Conservation (phyloP, 2,797 vertebrate genomes). For the Bradypus variegatus region DNA sequence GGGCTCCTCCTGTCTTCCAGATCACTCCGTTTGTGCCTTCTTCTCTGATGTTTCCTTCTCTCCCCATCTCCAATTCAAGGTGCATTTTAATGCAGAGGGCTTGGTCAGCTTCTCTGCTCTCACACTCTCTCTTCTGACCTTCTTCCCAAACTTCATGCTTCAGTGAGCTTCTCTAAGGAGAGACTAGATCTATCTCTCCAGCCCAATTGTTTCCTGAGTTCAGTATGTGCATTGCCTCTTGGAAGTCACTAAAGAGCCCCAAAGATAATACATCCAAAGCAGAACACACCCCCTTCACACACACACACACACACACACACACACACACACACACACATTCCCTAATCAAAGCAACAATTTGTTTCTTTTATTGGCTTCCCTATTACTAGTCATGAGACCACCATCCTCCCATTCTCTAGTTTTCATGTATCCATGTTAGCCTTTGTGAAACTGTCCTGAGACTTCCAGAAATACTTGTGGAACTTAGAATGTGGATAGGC, state of each 20-base stretch:
- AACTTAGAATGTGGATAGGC: not conserved
- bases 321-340: not conserved
- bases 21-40: not conserved
- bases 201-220: not conserved
- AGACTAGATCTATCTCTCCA: slow-evolving; percentile 27
- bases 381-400: not conserved
- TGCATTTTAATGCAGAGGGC: not conserved
- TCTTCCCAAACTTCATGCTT: slow-evolving; percentile 21
- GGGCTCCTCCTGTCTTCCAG: not conserved
- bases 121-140: slow-evolving; percentile 5
- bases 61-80: not conserved
- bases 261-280: not conserved
- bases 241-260: slow-evolving; percentile 17
- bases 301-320: not conserved
- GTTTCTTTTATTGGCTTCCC: not conserved
- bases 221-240: not conserved
- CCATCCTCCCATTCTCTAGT: not conserved
- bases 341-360: not conserved
- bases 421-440: not conserved
- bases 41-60: not conserved
- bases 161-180: not conserved
- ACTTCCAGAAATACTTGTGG: not conserved
- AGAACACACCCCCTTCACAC: not conserved
- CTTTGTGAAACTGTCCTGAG: not conserved
- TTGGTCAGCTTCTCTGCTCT: not conserved